A percentile compares a stretch with the other conserved stretches of the same genome.
Evolutionary conservation across 2,113 vertebrate genomes (phyloP).

Genomic region (Myiozetetes cayanensis): DNA sequence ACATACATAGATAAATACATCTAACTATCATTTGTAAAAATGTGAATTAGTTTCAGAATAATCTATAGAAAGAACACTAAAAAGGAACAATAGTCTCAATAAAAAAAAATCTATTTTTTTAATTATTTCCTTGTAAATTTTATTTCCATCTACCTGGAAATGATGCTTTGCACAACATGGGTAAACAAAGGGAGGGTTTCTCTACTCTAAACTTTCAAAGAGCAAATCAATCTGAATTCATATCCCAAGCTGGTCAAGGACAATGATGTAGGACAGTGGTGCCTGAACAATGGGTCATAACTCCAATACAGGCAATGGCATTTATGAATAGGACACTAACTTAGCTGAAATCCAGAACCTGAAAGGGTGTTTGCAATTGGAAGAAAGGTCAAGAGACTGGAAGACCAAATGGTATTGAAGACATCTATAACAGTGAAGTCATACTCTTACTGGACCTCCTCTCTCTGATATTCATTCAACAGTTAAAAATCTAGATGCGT

Average conservation of each 20-base stretch:
- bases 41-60: constrained; percentile 29
- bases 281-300: not conserved
- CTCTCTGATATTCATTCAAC: not conserved
- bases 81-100: not conserved
- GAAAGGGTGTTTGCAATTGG: not conserved
- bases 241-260: not conserved
- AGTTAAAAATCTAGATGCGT: not conserved
- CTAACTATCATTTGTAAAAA: not conserved
- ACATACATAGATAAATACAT: not conserved
- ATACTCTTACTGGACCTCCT: not conserved
- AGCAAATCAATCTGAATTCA: not conserved
- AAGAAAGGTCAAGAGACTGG: not conserved
- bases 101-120: not conserved
- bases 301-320: not conserved
- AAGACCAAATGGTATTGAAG: not conserved
- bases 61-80: not conserved
- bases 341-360: not conserved
- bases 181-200: not conserved
- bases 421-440: not conserved
- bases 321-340: not conserved
- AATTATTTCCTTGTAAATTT: constrained; percentile 1
- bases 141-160: not conserved
- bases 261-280: not conserved
- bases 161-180: not conserved
- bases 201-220: not conserved